These are phyloP conservation scores for Sinocyclocheilus rhinocerous DNA, from an alignment of 2,113 vertebrate species.

Conservation along the genomic window DNA sequence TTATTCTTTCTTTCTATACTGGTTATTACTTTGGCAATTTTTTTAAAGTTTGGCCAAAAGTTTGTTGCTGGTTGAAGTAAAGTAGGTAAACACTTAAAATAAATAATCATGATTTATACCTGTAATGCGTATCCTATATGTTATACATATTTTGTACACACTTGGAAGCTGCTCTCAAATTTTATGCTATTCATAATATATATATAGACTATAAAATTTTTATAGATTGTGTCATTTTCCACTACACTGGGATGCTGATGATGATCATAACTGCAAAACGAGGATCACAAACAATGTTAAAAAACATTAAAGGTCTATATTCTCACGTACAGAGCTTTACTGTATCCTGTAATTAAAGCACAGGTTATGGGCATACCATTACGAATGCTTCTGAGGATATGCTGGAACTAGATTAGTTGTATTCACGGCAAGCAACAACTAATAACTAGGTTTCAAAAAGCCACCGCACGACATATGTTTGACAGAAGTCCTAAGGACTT, in stretches of 20 bases:
- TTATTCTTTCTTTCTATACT: not conserved
- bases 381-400: not conserved
- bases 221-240: not conserved
- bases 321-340: not conserved
- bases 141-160: not conserved
- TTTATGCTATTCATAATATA: too few relatives aligned
- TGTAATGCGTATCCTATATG: too few relatives aligned
- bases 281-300: not conserved
- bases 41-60: not conserved
- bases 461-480: not conserved
- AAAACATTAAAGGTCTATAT: not conserved
- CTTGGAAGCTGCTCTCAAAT: not conserved
- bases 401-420: slow-evolving; percentile 26
- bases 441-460: slow-evolving; percentile 15
- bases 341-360: slow-evolving; percentile 16
- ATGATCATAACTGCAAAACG: not conserved
- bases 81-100: not conserved
- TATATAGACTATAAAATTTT: not conserved
- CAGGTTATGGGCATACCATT: slow-evolving; percentile 27
- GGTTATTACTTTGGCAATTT: not conserved
- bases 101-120: too few relatives aligned
- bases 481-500: slow-evolving; percentile 20
- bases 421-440: not conserved
- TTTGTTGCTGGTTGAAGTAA: not conserved
- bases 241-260: not conserved